These are phyloP conservation scores for Cebus imitator DNA, from an alignment of 2,113 vertebrate genomes.

Conservation along the genomic window DNA sequence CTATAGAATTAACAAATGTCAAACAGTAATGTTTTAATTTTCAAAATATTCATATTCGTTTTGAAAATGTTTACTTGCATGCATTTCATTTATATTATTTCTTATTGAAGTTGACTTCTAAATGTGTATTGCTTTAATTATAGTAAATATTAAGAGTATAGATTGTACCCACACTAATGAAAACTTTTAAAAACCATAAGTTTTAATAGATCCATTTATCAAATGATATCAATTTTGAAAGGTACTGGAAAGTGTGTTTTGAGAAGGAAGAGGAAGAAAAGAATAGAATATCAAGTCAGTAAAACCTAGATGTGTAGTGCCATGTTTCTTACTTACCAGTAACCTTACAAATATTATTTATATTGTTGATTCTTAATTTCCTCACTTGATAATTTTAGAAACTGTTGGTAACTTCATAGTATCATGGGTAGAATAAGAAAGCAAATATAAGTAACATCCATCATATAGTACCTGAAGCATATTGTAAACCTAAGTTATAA, in stretches of 20 bases:
- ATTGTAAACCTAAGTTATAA: not conserved
- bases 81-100: not conserved
- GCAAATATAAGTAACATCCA: not conserved
- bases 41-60: not conserved
- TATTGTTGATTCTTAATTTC: not conserved
- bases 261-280: not conserved
- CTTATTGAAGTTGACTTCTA: slow-evolving; percentile 2
- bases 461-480: not conserved
- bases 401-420: not conserved
- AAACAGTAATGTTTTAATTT: not conserved
- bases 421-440: not conserved
- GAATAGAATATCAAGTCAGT: not conserved
- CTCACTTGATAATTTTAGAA: not conserved
- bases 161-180: not conserved
- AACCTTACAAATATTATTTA: not conserved
- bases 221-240: not conserved
- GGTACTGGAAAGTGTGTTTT: not conserved
- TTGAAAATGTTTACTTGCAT: not conserved
- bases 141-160: not conserved
- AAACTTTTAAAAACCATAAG: not conserved
- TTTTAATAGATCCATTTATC: not conserved
- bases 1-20: not conserved
- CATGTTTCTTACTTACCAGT: not conserved
- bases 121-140: not conserved
- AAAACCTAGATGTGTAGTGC: not conserved